Conservation (phyloP, 1,140 invertebrate species). For the Luehdorfia chinensis region DNA sequence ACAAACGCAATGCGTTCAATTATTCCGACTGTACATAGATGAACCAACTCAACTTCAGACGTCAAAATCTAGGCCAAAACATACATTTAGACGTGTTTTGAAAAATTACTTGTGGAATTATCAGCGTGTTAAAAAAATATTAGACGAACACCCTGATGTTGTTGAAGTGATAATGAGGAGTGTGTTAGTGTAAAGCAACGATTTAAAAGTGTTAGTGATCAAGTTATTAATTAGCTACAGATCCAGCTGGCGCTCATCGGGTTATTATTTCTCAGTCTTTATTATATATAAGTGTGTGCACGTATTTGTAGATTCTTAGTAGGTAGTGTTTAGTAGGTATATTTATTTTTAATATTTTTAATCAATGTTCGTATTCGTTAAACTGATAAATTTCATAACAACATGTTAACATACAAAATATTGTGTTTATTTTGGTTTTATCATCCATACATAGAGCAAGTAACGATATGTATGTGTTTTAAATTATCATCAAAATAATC, state of each 20-base stretch:
- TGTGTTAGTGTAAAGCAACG: constrained; percentile 3
- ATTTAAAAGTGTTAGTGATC: constrained; percentile 6
- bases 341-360: no score
- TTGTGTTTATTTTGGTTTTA: no score
- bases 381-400: no score
- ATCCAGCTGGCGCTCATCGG: constrained; percentile 6
- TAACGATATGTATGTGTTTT: no score
- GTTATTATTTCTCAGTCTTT: constrained; percentile 4
- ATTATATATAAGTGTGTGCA: not conserved
- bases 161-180: not conserved
- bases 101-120: constrained; percentile 24
- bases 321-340: no score
- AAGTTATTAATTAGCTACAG: constrained; percentile 7
- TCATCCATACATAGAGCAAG: no score
- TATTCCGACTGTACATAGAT: constrained; percentile 31
- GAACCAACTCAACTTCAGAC: constrained; percentile 20
- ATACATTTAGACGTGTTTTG: constrained; percentile 48
- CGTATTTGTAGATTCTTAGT: not conserved
- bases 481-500: no score
- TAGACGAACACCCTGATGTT: no score
- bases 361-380: no score
- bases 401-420: no score
- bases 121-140: constrained; percentile 23
- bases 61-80: constrained; percentile 60
- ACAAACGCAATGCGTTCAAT: constrained; percentile 22